Evolutionary conservation across 2,113 vertebrate genomes (phyloP).

Genomic region (Bettongia penicillata): DNA sequence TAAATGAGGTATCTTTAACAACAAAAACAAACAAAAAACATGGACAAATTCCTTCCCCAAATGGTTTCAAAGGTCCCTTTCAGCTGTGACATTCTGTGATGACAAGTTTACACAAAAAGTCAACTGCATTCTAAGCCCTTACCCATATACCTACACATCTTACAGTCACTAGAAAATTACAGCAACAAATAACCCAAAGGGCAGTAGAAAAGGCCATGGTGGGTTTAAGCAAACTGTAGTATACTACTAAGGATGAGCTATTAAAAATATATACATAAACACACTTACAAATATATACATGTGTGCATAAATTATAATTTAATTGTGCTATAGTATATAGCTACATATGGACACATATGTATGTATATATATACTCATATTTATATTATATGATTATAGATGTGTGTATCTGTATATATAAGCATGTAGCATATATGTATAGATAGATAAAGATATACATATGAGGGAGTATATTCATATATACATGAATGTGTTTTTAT

Average conservation of each 20-base stretch:
- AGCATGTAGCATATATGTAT: too few relatives aligned
- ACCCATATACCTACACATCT: neutral
- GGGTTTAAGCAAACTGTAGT: neutral
- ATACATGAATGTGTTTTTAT: neutral
- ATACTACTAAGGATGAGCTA: neutral
- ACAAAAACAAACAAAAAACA: neutral
- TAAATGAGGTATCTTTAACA: neutral
- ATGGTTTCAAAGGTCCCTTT: too few relatives aligned
- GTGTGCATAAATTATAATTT: neutral
- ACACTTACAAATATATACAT: too few relatives aligned
- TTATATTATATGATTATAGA: neutral
- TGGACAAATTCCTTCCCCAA: neutral
- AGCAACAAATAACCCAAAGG: neutral
- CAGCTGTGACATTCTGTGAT: too few relatives aligned
- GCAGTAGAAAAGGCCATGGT: neutral
- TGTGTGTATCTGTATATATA: neutral
- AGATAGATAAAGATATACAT: too few relatives aligned
- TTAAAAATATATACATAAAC: neutral
- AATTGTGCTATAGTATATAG: neutral
- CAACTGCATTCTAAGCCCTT: neutral
- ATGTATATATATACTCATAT: too few relatives aligned
- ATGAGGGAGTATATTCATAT: too few relatives aligned
- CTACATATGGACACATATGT: neutral
- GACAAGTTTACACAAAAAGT: neutral
- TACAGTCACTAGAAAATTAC: neutral